phyloP scores from a whole-genome alignment of 2,797 vertebrate genomes.

The Coregonus suidteri region DNA sequence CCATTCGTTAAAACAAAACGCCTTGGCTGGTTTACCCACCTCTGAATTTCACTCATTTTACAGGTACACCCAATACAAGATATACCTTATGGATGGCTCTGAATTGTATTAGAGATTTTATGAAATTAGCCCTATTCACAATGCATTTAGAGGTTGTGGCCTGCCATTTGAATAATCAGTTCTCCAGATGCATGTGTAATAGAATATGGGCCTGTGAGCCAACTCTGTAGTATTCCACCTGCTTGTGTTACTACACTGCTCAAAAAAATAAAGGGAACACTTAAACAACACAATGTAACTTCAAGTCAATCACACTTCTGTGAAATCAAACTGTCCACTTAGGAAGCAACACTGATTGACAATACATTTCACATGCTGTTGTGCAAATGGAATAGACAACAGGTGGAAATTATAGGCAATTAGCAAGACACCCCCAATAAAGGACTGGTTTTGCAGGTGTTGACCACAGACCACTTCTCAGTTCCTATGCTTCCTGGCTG shows the following conservation, averaged over 20 bases:
- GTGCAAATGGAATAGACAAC: too few relatives aligned
- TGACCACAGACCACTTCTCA: too few relatives aligned
- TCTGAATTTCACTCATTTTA: not conserved
- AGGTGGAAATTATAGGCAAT: too few relatives aligned
- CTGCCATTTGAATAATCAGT: not conserved
- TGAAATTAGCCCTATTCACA: not conserved
- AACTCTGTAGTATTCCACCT: not conserved
- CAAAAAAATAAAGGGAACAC: too few relatives aligned
- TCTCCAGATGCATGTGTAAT: not conserved
- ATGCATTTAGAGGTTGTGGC: not conserved
- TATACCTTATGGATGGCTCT: not conserved
- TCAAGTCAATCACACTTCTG: too few relatives aligned
- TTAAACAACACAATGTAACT: too few relatives aligned
- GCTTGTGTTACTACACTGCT: not conserved
- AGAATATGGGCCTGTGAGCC: constrained; percentile 4
- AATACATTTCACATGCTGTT: too few relatives aligned
- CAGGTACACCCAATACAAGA: not conserved
- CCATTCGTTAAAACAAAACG: not conserved
- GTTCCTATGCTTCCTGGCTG: too few relatives aligned
- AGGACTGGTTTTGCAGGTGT: too few relatives aligned
- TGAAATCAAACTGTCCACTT: too few relatives aligned
- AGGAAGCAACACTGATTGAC: too few relatives aligned
- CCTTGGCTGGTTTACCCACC: not conserved
- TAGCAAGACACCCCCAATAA: too few relatives aligned
- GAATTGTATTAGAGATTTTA: not conserved